Evolutionary conservation across 2,888 invertebrate genomes (phyloP).

Genomic region (Ophion obscuratus): DNA sequence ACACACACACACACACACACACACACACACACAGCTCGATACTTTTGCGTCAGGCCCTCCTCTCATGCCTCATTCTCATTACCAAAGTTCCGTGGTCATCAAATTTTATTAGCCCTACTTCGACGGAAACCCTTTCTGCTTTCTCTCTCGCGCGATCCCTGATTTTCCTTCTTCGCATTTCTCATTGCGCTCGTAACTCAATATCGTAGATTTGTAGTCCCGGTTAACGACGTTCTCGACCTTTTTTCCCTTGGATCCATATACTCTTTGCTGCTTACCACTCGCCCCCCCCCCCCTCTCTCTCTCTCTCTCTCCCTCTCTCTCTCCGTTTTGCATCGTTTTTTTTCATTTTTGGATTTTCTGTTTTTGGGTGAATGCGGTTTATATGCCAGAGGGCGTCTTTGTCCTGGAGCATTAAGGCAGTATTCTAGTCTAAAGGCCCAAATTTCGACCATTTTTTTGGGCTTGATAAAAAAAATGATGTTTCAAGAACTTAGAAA

Average conservation of each 20-base stretch:
- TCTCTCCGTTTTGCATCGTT: background rate
- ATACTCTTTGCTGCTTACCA: background rate
- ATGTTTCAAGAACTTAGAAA: too few relatives aligned
- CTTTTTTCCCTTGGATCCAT: slow-evolving; percentile 63
- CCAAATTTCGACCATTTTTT: too few relatives aligned
- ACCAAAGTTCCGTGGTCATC: slow-evolving; percentile 82
- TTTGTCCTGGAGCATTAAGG: too few relatives aligned
- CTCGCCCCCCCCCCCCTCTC: slow-evolving; percentile 6
- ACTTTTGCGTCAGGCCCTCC: slow-evolving; percentile 47
- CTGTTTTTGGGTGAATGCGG: too few relatives aligned
- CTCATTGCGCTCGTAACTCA: slow-evolving; percentile 79
- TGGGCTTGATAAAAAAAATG: too few relatives aligned
- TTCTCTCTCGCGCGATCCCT: slow-evolving; percentile 36
- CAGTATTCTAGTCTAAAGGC: background rate
- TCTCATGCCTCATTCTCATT: slow-evolving; percentile 79
- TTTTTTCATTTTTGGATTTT: slow-evolving; percentile 53
- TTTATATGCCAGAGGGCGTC: too few relatives aligned
- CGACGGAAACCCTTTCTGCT: slow-evolving; percentile 63
- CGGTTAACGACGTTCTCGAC: slow-evolving; percentile 74
- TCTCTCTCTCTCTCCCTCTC: background rate
- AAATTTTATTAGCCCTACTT: slow-evolving; percentile 83
- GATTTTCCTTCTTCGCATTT: slow-evolving; percentile 27
- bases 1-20: background rate
- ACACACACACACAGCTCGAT: slow-evolving; percentile 23
- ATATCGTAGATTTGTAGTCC: slow-evolving; percentile 80